These are phyloP conservation scores for Aspiorhynchus laticeps DNA, from an alignment of 2,113 vertebrate genomes.

Conservation along the genomic window DNA sequence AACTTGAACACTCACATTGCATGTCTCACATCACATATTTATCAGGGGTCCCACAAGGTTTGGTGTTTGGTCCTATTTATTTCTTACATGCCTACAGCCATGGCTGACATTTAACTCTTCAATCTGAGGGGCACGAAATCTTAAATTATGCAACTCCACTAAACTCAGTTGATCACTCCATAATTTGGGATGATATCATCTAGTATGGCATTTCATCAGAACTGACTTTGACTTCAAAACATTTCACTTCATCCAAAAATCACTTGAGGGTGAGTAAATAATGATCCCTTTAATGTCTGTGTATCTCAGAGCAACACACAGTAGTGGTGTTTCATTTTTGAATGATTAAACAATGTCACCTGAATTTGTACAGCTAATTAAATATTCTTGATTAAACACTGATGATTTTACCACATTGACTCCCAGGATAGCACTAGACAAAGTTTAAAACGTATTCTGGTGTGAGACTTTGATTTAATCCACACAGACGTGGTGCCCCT, in stretches of 20 bases:
- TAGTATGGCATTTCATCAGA: background rate
- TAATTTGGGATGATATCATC: background rate
- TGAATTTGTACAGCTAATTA: background rate
- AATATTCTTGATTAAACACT: background rate
- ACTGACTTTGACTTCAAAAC: background rate
- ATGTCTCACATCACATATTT: background rate
- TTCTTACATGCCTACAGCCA: background rate
- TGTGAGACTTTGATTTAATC: background rate
- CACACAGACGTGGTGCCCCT: background rate
- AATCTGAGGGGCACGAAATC: background rate
- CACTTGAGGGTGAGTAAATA: background rate
- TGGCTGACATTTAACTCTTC: background rate
- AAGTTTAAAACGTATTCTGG: background rate
- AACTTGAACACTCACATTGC: background rate
- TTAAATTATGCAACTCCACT: too few relatives aligned
- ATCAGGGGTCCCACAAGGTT: background rate
- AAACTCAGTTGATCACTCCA: background rate
- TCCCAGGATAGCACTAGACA: background rate
- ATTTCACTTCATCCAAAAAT: background rate
- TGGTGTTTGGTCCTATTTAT: background rate
- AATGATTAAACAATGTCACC: background rate
- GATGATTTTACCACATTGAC: background rate
- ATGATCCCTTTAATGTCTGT: too few relatives aligned
- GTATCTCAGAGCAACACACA: too few relatives aligned
- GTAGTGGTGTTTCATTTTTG: too few relatives aligned